Base-by-base conservation (phyloP, 2,888 invertebrate species). In the Cinara cedri region DNA sequence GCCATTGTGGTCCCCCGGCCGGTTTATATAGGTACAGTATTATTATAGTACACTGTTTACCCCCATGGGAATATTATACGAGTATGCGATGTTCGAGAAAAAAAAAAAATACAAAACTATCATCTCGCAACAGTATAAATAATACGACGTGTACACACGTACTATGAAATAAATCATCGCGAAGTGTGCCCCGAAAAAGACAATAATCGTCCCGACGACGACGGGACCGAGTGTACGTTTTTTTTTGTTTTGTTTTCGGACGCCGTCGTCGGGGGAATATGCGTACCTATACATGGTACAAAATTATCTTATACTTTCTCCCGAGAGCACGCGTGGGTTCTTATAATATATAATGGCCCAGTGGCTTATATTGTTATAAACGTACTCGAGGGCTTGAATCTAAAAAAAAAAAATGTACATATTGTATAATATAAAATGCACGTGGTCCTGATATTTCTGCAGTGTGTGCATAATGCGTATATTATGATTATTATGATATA, bases 1-100 rank as follows among this genome's bases (percentile, higher is more conserved):
- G 66, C 66, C 75, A 34, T n/a, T 19, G 57, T 68, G 66, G 76
- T 68, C 66, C 44, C 66, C 55, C 49, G 34, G 3, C 44, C n/a
- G 24, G 11, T 26, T 2, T 24, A 55, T 66, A n/a, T n/a, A n/a
- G n/a, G n/a, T n/a, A n/a, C n/a, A n/a, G n/a, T n/a, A n/a, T n/a
- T n/a, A n/a, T n/a, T n/a, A n/a, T n/a, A n/a, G n/a, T n/a, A n/a
- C n/a, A 34, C 34, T 6, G 66, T 68, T 75, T 68, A 65, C 75
- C 49, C 78, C 42, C 78, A 78, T 46, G 70, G 70, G 78, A 70
- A 78, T 42, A 24, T 13, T 19, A 42, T 34, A 46, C 63, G 51
- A 42, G 54, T n/a, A n/a, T 74, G 3, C 74, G 42, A 63, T 46
- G 65, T 19, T 26, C 55, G 26, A 55, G 19, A 57, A 54, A 19